Evolutionary conservation across 2,888 invertebrate species (phyloP).

Genomic region (Drosophila demipolita): DNA sequence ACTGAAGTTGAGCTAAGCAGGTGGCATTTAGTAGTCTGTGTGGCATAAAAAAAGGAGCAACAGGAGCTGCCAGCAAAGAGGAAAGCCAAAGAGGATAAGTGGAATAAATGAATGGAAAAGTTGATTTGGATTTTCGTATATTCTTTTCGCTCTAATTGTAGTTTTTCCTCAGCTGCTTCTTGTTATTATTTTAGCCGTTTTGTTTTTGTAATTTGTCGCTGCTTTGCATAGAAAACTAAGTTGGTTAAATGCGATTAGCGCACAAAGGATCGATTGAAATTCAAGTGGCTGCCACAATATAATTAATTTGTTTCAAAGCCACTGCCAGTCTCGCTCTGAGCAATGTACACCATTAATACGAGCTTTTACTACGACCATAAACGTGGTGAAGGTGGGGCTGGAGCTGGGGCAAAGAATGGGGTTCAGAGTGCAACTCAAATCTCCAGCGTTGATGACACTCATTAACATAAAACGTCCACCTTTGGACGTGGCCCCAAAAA

Average conservation of each 20-base stretch:
- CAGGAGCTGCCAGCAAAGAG: background rate
- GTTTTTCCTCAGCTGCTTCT: constrained; percentile 9
- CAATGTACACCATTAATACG: constrained; percentile 41
- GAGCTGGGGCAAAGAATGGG: background rate
- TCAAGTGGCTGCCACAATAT: constrained; percentile 70
- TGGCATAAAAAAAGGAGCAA: constrained; percentile 2
- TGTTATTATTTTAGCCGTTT: constrained; percentile 13
- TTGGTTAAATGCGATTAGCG: constrained; percentile 66
- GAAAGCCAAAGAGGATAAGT: constrained; percentile 20
- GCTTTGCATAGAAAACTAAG: constrained; percentile 69
- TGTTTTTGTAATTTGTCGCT: constrained; percentile 63
- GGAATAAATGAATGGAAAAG: constrained; percentile 32
- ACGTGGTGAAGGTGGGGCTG: background rate
- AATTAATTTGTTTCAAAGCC: constrained; percentile 61
- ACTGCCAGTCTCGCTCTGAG: constrained; percentile 31
- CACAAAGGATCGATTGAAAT: constrained; percentile 68
- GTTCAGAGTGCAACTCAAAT: constrained; percentile 47
- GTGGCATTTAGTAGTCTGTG: constrained; percentile 45
- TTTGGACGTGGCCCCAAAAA: constrained; percentile 54
- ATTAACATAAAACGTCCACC: constrained; percentile 75
- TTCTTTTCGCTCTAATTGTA: constrained; percentile 26
- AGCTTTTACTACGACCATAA: constrained; percentile 2
- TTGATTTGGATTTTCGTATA: constrained; percentile 41
- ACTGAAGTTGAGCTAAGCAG: constrained; percentile 47
- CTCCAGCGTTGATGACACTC: constrained; percentile 70